Conservation (phyloP, 2,797 vertebrate genomes). For the Gymnoscopelus braueri region DNA sequence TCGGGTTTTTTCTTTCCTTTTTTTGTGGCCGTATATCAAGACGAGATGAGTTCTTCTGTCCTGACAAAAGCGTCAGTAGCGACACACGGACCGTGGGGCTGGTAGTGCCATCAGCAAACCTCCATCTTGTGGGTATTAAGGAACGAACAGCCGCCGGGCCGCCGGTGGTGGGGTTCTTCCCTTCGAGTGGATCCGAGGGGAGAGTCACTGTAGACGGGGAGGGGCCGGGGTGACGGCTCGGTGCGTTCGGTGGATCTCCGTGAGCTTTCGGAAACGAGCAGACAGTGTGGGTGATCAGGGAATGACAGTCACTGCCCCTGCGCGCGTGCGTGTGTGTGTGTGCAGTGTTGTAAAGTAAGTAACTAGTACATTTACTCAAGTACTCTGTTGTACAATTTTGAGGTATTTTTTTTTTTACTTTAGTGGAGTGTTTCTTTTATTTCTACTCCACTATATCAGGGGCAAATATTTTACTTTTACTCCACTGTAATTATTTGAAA, state of each 20-base stretch:
- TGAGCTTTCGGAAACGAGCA: slow-evolving; percentile 69
- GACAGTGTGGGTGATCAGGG: slow-evolving; percentile 54
- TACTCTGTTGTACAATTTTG: too few species aligned
- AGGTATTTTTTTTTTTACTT: too few species aligned
- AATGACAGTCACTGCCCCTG: slow-evolving; percentile 28
- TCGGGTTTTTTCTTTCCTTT: neutral
- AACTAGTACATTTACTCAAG: too few species aligned
- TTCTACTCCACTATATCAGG: too few species aligned
- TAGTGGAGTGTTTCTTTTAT: too few species aligned
- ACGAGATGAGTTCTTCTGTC: slow-evolving; percentile 59
- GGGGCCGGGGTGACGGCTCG: slow-evolving; percentile 42
- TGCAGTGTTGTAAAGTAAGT: too few species aligned
- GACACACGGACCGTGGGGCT: slow-evolving; percentile 71
- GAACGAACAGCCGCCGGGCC: slow-evolving; percentile 74
- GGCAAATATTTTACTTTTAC: too few species aligned
- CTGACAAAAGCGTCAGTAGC: slow-evolving; percentile 63
- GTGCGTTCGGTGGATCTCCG: slow-evolving; percentile 75
- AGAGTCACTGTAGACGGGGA: slow-evolving; percentile 69
- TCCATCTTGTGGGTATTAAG: slow-evolving; percentile 82
- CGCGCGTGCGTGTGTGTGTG: neutral
- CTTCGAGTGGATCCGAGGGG: slow-evolving; percentile 76
- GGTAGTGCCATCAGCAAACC: slow-evolving; percentile 78
- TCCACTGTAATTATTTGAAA: too few species aligned
- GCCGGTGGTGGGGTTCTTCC: slow-evolving; percentile 77
- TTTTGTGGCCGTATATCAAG: slow-evolving; percentile 41